Base-by-base conservation (phyloP, 2,113 vertebrate genomes). In the Poecilia latipinna region DNA sequence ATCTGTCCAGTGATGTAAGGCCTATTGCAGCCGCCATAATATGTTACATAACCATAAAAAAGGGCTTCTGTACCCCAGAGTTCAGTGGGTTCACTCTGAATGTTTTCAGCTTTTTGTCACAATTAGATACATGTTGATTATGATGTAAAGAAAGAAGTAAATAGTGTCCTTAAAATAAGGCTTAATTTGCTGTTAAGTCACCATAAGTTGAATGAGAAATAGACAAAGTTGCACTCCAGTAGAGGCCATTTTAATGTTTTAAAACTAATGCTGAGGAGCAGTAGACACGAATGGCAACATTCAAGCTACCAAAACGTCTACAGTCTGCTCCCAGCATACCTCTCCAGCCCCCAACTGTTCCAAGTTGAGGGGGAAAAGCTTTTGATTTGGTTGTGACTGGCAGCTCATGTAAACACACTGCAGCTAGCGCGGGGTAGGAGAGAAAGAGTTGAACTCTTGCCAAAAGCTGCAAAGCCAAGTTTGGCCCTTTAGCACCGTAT, bases 321-420 rank as follows among this genome's bases (percentile, higher is more conserved):
- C 31, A 78, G 85, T 87, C 54, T 65, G 81, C 72, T 84, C 75
- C 35, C 75, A 75, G 78, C 80, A 81, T 84, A 84, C 70, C 89
- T 89, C 84, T 79, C 73, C 37, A 61, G 75, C 83, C 90, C 85
- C 91, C 86, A 74, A 88, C 89, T 91, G 90, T 90, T 86, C 79
- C 68, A 26, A 79, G 86, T 86, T 86, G 79, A 75, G 81, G 83
- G 84, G 85, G 80, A 79, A 89, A 90, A 82, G 84, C 89, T 91
- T 90, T 91, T 89, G 88, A 89, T 91, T 90, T 86, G 79, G 90
- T 88, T 88, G 87, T 91, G 90, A 92, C 88, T 92, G 91, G 91
- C 91, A 92, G 90, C 79, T 92, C 91, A 81, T 91, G 90, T 92
- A 92, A 91, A 92, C 89, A 91, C 83, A 91, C 83, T 84, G 86